Conservation (phyloP, 2,113 vertebrate species). For the Oriolus oriolus region DNA sequence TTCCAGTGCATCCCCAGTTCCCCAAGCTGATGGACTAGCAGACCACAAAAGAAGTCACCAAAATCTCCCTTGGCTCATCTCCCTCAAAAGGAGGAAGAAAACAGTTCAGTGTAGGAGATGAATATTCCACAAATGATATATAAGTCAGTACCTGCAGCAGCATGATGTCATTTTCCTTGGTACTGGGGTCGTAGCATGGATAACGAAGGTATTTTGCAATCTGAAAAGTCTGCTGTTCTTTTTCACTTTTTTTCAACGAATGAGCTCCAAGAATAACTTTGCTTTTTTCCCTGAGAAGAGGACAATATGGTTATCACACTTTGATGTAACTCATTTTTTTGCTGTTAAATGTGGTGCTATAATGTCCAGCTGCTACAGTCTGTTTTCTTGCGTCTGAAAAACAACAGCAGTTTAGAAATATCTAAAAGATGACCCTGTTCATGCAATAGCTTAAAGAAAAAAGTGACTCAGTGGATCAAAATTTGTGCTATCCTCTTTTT, state of each 20-base stretch:
- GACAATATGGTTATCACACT: not conserved
- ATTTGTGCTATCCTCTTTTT: not conserved
- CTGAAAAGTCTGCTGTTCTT: not conserved
- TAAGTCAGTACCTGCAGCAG: slow-evolving; percentile 63
- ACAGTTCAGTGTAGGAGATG: not conserved
- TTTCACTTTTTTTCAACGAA: not conserved
- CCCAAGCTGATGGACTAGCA: not conserved
- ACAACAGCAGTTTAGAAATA: not conserved
- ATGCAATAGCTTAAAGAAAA: not conserved
- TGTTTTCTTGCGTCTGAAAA: not conserved
- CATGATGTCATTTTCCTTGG: slow-evolving; percentile 47
- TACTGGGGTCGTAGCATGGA: rapidly evolving
- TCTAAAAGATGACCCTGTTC: not conserved
- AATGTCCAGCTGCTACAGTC: not conserved
- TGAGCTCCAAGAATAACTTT: slow-evolving; percentile 66
- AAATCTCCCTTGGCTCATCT: not conserved
- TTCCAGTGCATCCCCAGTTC: not conserved
- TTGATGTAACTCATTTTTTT: not conserved
- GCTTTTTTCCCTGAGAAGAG: not conserved
- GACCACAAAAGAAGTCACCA: not conserved
- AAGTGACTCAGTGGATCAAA: not conserved
- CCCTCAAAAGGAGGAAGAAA: not conserved
- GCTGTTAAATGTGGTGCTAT: not conserved
- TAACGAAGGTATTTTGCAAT: not conserved
- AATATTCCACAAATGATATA: not conserved